A percentile compares a stretch with the other conserved stretches of the same genome.
phyloP scores from a whole-genome alignment of 2,888 invertebrate species.

The Nemotelus nigrinus region DNA sequence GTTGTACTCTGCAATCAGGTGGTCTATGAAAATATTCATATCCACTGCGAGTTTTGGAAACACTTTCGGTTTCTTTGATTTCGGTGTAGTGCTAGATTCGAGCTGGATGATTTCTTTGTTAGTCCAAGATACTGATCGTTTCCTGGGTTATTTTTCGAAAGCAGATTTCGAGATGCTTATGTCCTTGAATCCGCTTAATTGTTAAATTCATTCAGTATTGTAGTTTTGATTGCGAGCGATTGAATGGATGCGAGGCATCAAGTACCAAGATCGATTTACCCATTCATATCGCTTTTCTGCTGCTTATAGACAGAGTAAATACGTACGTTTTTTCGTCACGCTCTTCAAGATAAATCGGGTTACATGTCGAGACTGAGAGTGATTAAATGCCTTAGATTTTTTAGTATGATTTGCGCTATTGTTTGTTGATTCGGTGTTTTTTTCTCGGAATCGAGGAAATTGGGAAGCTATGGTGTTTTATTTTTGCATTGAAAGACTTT shows the following conservation, averaged over 20 bases:
- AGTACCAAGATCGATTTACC: background rate
- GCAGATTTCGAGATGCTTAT: background rate
- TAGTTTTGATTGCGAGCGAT: background rate
- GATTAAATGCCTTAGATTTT: too few relatives aligned
- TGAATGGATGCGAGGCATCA: background rate
- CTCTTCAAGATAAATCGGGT: background rate
- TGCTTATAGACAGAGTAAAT: too few relatives aligned
- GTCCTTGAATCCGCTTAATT: constrained; percentile 25
- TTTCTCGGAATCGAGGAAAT: too few relatives aligned
- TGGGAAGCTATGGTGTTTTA: too few relatives aligned
- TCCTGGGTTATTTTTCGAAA: constrained; percentile 1
- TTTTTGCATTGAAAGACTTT: too few relatives aligned
- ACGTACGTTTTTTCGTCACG: background rate
- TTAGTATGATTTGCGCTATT: too few relatives aligned
- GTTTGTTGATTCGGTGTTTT: too few relatives aligned
- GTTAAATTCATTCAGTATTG: constrained; percentile 13
- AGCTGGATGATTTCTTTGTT: constrained; percentile 12
- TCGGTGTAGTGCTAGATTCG: background rate
- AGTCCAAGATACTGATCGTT: background rate
- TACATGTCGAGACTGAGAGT: background rate
- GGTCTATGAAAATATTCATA: too few relatives aligned
- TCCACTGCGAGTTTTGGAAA: background rate
- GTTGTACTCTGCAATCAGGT: too few relatives aligned
- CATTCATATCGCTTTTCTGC: constrained; percentile 14
- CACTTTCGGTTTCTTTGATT: constrained; percentile 41